Evolutionary conservation across 2,797 vertebrate genomes (phyloP), one percentile per base, ranked within the genome.

Genomic region (Chaetophractus vellerosus): DNA sequence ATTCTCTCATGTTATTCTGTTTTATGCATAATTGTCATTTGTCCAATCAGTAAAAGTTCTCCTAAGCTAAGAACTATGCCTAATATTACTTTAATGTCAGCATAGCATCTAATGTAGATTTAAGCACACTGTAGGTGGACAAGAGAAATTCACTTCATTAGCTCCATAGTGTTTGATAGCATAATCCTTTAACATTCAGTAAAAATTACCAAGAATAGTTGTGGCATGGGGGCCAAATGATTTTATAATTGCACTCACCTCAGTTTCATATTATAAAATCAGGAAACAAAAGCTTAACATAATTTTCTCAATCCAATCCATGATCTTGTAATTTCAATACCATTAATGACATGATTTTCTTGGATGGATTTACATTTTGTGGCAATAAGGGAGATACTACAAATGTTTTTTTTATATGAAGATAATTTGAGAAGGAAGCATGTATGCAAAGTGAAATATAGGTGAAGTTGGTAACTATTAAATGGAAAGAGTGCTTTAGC

Each of bases 361-460:
- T 88, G 15, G 14, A 63, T 33, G 74, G 38, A 80, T 81, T 86
- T 82, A 84, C 6, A 45, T 76, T 83, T 81, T 93, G 33, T 57
- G 52, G 19, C 16, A 68, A 72, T 88, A 84, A 63, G 24, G 5
- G 55, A 86, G n/a, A 68, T 59, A 80, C 5, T 55, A 33, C 19
- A n/a, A 61, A 80, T 74, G 2, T 81, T 91, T 94, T 91, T 94
- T 74, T n/a, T 80, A 18, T 41, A 50, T 63, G 41, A 75, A 74
- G 55, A 75, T 88, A 82, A 91, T 94, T 81, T 92, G n/a, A 93
- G 48, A 81, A 84, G 16, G 38, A 6, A 89, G n/a, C 31, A 71
- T 38, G 16, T 5, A 31, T 23, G 33, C 1, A 75, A 66, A 95
- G 45, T 71, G 57, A 68, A 69, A 57, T 57, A 61, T 1, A 90